These are phyloP conservation scores for Tenthredo mesomela DNA, from an alignment of 2,888 invertebrate species.

Conservation along the genomic window DNA sequence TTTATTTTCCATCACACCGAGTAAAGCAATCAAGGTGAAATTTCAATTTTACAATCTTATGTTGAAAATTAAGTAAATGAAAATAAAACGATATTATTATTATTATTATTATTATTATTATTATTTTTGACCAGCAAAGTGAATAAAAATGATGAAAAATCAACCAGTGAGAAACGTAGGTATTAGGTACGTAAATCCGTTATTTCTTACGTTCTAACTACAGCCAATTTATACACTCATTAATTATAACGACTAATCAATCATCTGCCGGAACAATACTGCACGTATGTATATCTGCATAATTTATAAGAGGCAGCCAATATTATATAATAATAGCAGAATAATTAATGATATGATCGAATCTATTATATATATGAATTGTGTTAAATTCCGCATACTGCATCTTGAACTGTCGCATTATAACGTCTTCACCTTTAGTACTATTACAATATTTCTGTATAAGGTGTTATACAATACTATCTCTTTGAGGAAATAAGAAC, in stretches of 20 bases:
- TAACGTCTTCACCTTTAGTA: background rate
- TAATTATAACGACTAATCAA: background rate
- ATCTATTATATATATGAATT: background rate
- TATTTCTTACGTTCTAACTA: background rate
- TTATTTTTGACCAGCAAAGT: background rate
- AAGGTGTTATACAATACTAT: background rate
- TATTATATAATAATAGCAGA: background rate
- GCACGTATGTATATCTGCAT: background rate
- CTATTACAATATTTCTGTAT: background rate
- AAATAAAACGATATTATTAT: too few relatives aligned
- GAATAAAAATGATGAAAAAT: background rate
- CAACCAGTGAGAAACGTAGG: background rate
- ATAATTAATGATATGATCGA: slow-evolving; percentile 6
- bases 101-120: too few relatives aligned
- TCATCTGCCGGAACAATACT: background rate
- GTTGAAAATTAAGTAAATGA: too few relatives aligned
- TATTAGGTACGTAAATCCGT: background rate
- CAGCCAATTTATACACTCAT: background rate
- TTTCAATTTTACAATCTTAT: too few relatives aligned
- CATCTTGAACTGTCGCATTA: background rate
- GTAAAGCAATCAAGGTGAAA: background rate
- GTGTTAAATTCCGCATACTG: background rate
- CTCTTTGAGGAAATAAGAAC: background rate
- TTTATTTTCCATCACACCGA: background rate
- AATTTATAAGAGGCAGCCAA: background rate